Percentiles rank a stretch among this genome's conserved stretches.
Conservation (phyloP, 2,113 vertebrate species). For the Sylvietta virens region DNA sequence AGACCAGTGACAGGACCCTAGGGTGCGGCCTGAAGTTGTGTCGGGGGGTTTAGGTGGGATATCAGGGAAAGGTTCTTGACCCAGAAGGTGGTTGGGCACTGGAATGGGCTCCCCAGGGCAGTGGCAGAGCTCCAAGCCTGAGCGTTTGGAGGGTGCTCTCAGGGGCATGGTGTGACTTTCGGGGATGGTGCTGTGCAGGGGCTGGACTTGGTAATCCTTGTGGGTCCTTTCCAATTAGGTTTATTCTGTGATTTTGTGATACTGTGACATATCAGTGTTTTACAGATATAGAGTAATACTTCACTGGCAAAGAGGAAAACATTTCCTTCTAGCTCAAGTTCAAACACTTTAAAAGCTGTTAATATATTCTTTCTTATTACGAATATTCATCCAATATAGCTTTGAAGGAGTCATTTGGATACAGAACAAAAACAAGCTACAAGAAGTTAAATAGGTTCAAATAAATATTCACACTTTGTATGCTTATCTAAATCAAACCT, state of each 20-base stretch:
- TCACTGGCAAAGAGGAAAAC: not conserved
- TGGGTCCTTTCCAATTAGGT: not conserved
- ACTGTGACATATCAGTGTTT: not conserved
- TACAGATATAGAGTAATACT: not conserved
- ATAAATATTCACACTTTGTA: not conserved
- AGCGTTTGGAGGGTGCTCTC: not conserved
- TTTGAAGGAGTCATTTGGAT: slow-evolving; percentile 12
- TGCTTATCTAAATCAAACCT: not conserved
- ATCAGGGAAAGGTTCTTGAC: not conserved
- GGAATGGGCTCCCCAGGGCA: not conserved
- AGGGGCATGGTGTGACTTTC: not conserved
- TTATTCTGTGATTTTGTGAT: not conserved
- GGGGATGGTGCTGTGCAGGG: not conserved
- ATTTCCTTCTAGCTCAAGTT: not conserved
- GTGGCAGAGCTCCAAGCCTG: not conserved
- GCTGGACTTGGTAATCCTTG: not conserved
- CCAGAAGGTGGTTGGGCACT: not conserved
- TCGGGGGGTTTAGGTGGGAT: too few species aligned
- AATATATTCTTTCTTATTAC: not conserved
- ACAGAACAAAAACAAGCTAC: not conserved
- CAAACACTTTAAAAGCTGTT: not conserved
- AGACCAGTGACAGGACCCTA: not conserved
- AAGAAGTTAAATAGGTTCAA: slow-evolving; percentile 21
- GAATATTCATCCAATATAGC: not conserved
- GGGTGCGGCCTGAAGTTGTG: not conserved